These are phyloP conservation scores for Hippoglossus stenolepis DNA, from an alignment of 2,113 vertebrate species.

Conservation along the genomic window DNA sequence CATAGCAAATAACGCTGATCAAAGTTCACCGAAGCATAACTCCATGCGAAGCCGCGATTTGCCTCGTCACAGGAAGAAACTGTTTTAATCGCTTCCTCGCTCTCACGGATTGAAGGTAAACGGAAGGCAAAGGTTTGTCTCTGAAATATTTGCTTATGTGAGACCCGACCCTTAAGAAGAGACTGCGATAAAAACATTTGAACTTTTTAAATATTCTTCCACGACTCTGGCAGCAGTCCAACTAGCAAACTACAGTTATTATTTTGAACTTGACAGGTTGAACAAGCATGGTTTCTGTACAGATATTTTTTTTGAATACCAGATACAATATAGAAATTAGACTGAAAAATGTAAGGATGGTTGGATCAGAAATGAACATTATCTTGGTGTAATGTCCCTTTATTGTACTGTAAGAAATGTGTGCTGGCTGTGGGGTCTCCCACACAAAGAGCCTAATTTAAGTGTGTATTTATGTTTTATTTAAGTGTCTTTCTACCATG, in stretches of 20 bases:
- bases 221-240: not conserved
- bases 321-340: not conserved
- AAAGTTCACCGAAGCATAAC: too few species aligned
- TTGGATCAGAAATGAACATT: conserved; percentile 5
- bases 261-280: not conserved
- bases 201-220: not conserved
- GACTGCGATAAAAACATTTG: not conserved
- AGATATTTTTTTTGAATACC: not conserved
- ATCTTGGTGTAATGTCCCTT: conserved; percentile 24
- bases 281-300: not conserved
- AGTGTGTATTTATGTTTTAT: conserved; percentile 81
- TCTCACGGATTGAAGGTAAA: too few species aligned
- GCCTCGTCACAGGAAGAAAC: not conserved
- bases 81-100: too few species aligned
- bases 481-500: conserved; percentile 73
- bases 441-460: conserved; percentile 38
- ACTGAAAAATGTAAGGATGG: not conserved
- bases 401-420: conserved; percentile 36
- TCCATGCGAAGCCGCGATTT: too few species aligned
- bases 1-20: too few species aligned
- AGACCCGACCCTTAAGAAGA: not conserved
- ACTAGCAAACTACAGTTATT: not conserved
- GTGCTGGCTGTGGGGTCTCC: conserved; percentile 35
- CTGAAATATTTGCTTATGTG: too few species aligned
- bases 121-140: too few species aligned